Evolutionary conservation across 2,888 invertebrate genomes (phyloP).

Genomic region (Neuroscelio doddi): DNA sequence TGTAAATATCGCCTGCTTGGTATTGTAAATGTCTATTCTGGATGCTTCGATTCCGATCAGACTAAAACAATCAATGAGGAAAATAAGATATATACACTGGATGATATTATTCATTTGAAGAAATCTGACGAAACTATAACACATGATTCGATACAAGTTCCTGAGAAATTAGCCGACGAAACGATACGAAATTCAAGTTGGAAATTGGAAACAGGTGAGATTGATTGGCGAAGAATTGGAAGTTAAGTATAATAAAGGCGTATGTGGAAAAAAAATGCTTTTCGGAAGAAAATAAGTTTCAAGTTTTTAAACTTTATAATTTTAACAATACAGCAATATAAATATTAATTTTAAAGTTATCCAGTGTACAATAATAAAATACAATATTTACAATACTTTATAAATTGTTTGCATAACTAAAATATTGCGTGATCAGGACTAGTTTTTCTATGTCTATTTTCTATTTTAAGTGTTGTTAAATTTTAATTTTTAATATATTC

Average conservation of each 20-base stretch:
- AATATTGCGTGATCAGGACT: too few relatives aligned
- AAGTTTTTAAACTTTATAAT: conserved; percentile 1
- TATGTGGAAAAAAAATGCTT: too few relatives aligned
- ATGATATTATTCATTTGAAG: conserved; percentile 66
- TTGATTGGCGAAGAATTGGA: too few relatives aligned
- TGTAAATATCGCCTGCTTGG: conserved; percentile 52
- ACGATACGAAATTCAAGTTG: conserved; percentile 58
- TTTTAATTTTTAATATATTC: too few relatives aligned
- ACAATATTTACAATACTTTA: too few relatives aligned
- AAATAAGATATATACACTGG: conserved; percentile 70
- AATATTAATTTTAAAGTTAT: too few relatives aligned
- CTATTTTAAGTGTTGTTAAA: too few relatives aligned
- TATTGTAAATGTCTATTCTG: conserved; percentile 55
- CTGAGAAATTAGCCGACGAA: conserved; percentile 48
- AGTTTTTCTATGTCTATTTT: too few relatives aligned
- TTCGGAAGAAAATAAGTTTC: too few relatives aligned
- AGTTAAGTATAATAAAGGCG: conserved; percentile 12
- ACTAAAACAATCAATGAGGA: conserved; percentile 42
- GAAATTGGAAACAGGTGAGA: conserved; percentile 54
- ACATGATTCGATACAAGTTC: conserved; percentile 14
- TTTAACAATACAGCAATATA: too few relatives aligned
- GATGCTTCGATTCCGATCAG: conserved; percentile 59
- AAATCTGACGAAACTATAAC: conserved; percentile 2
- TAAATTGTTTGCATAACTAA: too few relatives aligned
- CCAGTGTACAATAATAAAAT: too few relatives aligned